These are phyloP conservation scores for Allygus modestus DNA, from an alignment of 2,888 invertebrate species.

Conservation along the genomic window DNA sequence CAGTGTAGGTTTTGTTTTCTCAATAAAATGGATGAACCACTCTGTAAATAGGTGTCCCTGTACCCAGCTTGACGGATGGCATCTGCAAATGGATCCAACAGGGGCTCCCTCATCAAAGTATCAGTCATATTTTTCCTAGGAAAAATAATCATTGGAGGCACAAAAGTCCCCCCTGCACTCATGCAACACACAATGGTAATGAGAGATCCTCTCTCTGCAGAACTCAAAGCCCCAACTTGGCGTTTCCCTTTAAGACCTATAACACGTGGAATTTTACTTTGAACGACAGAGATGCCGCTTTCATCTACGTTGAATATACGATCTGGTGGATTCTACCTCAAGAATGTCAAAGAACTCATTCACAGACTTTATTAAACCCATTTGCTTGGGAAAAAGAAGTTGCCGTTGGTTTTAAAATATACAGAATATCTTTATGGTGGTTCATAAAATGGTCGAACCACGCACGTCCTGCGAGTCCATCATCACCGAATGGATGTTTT, in stretches of 20 bases:
- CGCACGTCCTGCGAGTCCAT: slow-evolving; percentile 56
- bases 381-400: slow-evolving; percentile 64
- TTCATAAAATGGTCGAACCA: slow-evolving; percentile 67
- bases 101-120: slow-evolving; percentile 71
- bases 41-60: slow-evolving; percentile 71
- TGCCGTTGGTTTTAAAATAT: slow-evolving; percentile 66
- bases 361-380: slow-evolving; percentile 63
- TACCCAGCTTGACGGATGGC: slow-evolving; percentile 72
- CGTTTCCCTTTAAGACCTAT: slow-evolving; percentile 71
- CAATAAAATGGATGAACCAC: slow-evolving; percentile 72
- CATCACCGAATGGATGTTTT: slow-evolving; percentile 64
- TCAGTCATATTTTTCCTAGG: slow-evolving; percentile 71
- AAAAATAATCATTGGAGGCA: slow-evolving; percentile 73
- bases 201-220: slow-evolving; percentile 72
- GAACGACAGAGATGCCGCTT: slow-evolving; percentile 72
- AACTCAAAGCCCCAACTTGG: slow-evolving; percentile 71
- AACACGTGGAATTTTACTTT: slow-evolving; percentile 70
- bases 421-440: slow-evolving; percentile 63
- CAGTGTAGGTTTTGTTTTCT: slow-evolving; percentile 68
- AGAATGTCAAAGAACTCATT: slow-evolving; percentile 62
- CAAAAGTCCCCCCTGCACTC: slow-evolving; percentile 71
- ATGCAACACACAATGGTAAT: slow-evolving; percentile 71
- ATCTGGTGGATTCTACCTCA: slow-evolving; percentile 63
- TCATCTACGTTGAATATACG: slow-evolving; percentile 72
- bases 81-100: slow-evolving; percentile 69